phyloP scores from a whole-genome alignment of 2,113 vertebrate species.

The Cairina moschata region DNA sequence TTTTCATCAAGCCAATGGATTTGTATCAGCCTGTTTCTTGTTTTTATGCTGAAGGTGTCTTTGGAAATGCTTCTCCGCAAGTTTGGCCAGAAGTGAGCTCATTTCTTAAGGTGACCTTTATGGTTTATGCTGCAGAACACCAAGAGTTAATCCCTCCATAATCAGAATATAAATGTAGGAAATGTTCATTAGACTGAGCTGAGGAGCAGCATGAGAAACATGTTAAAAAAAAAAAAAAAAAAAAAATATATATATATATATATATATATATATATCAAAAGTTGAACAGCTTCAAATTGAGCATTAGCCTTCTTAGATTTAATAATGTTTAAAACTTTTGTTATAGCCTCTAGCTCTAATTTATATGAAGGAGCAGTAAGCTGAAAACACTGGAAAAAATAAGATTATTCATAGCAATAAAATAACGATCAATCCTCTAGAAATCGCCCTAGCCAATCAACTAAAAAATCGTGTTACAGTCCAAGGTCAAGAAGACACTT shows the following conservation, averaged over 20 bases:
- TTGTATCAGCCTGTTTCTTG: not conserved
- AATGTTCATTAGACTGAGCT: not conserved
- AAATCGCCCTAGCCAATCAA: not conserved
- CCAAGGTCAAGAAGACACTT: not conserved
- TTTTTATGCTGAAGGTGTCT: constrained; percentile 42
- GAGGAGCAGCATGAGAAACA: rapidly evolving
- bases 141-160: not conserved
- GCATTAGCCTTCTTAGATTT: not conserved
- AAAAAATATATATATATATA: no score
- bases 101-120: constrained; percentile 44
- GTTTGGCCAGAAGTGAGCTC: constrained; percentile 39
- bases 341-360: not conserved
- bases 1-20: not conserved
- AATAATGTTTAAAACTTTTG: not conserved
- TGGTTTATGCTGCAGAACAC: not conserved
- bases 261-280: not conserved
- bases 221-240: not conserved
- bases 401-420: not conserved
- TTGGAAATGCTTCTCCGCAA: not conserved
- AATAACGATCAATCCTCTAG: not conserved
- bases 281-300: not conserved
- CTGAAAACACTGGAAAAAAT: not conserved
- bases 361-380: not conserved
- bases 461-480: not conserved
- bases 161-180: not conserved